A percentile compares a stretch with the other conserved stretches of the same genome.
Conservation (phyloP, 2,888 invertebrate species). For the Drosophila falleni region DNA sequence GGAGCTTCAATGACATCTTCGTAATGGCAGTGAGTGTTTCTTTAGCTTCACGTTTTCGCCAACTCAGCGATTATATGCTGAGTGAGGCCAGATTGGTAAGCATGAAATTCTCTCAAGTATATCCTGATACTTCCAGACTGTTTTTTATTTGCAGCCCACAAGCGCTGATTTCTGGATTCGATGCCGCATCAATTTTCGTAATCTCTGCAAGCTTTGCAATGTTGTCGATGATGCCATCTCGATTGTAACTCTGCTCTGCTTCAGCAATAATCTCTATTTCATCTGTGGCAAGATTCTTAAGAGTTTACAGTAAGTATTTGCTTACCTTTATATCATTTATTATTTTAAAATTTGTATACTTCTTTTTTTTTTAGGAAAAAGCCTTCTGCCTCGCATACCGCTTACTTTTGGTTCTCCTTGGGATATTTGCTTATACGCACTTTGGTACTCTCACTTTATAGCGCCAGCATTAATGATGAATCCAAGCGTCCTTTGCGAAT, state of each 20-base stretch:
- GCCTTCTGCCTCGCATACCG: constrained; percentile 83
- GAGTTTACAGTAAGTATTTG: constrained; percentile 85
- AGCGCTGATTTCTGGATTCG: constrained; percentile 86
- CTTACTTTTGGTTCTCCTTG: constrained; percentile 88
- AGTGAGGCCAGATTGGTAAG: constrained; percentile 85
- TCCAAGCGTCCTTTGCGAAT: constrained; percentile 84
- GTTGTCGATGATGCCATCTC: constrained; percentile 86
- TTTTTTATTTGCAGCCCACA: constrained; percentile 67
- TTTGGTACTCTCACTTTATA: constrained; percentile 86
- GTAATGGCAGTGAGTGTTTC: constrained; percentile 90
- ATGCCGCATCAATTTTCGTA: constrained; percentile 86
- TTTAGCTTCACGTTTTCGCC: constrained; percentile 88
- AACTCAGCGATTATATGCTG: constrained; percentile 87
- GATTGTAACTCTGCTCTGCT: constrained; percentile 86
- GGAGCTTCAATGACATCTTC: constrained; percentile 91
- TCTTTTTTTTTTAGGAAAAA: constrained; percentile 76
- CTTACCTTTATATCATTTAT: too few species aligned
- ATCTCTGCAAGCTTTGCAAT: constrained; percentile 86
- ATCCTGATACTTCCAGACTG: fast-evolving
- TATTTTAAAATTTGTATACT: not conserved
- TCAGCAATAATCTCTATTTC: constrained; percentile 87
- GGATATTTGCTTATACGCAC: constrained; percentile 87
- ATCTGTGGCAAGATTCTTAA: constrained; percentile 87
- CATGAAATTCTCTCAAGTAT: not conserved
- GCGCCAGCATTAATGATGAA: constrained; percentile 87